Percentiles rank a stretch among this genome's conserved stretches.
Conservation (phyloP, 1,140 invertebrate species). For the Pectinophora gossypiella region DNA sequence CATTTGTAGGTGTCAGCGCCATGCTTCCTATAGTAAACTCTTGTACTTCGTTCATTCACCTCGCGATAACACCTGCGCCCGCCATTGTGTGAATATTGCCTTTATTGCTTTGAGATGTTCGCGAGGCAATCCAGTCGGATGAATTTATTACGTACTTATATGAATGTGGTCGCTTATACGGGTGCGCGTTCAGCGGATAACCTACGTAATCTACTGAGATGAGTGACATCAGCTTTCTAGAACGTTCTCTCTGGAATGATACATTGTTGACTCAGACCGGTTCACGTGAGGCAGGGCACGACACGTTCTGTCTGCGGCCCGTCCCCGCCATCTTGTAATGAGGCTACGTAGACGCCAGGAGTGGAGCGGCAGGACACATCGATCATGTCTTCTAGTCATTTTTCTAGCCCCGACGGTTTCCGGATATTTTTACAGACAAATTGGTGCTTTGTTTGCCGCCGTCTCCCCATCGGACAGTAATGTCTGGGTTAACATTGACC, state of each 20-base stretch:
- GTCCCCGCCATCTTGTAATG: not conserved
- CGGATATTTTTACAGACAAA: not conserved
- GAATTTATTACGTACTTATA: no score
- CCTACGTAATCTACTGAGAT: no score
- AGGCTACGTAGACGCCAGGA: not conserved
- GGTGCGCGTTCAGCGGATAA: no score
- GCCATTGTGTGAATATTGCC: not conserved
- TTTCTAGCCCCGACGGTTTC: not conserved
- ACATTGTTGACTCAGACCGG: not conserved
- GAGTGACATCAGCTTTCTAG: no score
- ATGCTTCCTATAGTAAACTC: not conserved
- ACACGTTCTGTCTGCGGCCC: not conserved
- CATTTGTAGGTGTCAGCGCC: not conserved
- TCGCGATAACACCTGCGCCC: not conserved
- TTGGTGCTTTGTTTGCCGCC: constrained; percentile 2
- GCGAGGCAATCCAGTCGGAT: not conserved
- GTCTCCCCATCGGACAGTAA: constrained; percentile 3
- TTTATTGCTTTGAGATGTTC: not conserved
- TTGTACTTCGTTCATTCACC: not conserved
- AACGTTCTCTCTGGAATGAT: no score
- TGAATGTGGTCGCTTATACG: no score
- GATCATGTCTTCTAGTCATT: not conserved
- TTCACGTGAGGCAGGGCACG: not conserved
- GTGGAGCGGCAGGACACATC: not conserved
- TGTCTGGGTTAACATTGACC: constrained; percentile 45